Evolutionary conservation across 2,888 invertebrate species (phyloP).

Genomic region (Agonum fuliginosum): DNA sequence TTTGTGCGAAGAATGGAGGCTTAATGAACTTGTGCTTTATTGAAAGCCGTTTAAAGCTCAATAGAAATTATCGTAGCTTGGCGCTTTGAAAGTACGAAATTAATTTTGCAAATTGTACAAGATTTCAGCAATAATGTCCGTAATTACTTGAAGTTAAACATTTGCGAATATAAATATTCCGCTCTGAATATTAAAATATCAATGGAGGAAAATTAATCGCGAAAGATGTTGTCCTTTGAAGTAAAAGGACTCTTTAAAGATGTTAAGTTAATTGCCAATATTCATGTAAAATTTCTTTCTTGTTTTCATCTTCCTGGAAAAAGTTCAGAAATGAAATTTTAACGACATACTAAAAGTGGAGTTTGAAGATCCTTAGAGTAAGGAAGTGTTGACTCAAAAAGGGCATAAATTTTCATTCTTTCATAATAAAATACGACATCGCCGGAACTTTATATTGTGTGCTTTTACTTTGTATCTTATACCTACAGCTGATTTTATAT

Average conservation of each 20-base stretch:
- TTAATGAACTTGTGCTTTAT: no score
- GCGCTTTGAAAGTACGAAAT: no score
- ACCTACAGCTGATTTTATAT: no score
- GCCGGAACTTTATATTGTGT: conserved; percentile 16
- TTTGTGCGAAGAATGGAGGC: no score
- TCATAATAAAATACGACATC: conserved; percentile 51
- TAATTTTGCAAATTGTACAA: neutral
- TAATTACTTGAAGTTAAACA: conserved; percentile 34
- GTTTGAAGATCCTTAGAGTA: conserved; percentile 13
- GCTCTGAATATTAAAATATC: conserved; percentile 52
- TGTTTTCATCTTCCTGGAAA: conserved; percentile 4
- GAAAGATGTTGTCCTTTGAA: conserved; percentile 30
- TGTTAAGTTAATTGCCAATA: conserved; percentile 56
- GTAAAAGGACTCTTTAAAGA: conserved; percentile 41
- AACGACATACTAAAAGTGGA: conserved; percentile 51
- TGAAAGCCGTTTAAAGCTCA: no score
- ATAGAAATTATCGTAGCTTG: no score
- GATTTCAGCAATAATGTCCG: conserved; percentile 1
- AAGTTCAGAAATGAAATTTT: conserved; percentile 59
- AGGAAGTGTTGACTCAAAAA: conserved; percentile 51
- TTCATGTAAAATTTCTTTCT: conserved; percentile 57
- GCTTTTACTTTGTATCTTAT: conserved; percentile 45
- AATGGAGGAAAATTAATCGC: conserved; percentile 52
- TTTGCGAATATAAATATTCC: conserved; percentile 21
- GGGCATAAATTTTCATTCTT: conserved; percentile 56